These are phyloP conservation scores for Barbus barbus DNA, from an alignment of 2,113 vertebrate genomes.

Conservation along the genomic window DNA sequence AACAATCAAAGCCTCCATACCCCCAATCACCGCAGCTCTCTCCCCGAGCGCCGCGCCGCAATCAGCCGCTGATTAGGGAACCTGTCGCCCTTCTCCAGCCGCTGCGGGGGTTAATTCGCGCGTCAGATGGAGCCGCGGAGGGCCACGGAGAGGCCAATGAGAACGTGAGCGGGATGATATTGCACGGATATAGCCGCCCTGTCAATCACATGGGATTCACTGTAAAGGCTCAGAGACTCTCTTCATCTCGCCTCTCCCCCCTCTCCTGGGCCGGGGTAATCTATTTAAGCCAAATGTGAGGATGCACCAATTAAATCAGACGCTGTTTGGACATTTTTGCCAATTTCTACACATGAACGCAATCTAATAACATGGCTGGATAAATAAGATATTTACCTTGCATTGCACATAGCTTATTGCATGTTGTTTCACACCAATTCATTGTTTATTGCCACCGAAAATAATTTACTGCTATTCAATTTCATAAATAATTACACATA, in stretches of 20 bases:
- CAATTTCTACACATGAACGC: neutral
- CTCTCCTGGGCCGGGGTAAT: neutral
- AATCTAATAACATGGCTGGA: neutral
- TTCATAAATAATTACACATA: too few species aligned
- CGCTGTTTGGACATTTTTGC: neutral
- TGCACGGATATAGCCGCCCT: conserved; percentile 50
- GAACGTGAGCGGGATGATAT: conserved; percentile 54
- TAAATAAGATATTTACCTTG: neutral
- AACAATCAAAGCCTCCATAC: conserved; percentile 28
- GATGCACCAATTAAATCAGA: conserved; percentile 36
- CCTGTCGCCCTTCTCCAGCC: conserved; percentile 50
- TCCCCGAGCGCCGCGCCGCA: conserved; percentile 47
- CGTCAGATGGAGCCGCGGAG: conserved; percentile 48
- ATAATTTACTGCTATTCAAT: neutral
- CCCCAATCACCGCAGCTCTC: conserved; percentile 24
- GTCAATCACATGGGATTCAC: conserved; percentile 56
- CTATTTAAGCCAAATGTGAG: conserved; percentile 21
- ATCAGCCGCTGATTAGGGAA: conserved; percentile 55
- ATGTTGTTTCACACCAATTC: neutral
- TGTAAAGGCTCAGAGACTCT: conserved; percentile 45
- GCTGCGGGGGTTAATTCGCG: conserved; percentile 53
- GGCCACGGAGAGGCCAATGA: conserved; percentile 50
- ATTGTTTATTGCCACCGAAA: neutral
- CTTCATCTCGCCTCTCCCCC: conserved; percentile 25
- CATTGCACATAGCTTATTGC: neutral